phyloP scores from a whole-genome alignment of 2,797 vertebrate species.

The Adelosebastes latens region DNA sequence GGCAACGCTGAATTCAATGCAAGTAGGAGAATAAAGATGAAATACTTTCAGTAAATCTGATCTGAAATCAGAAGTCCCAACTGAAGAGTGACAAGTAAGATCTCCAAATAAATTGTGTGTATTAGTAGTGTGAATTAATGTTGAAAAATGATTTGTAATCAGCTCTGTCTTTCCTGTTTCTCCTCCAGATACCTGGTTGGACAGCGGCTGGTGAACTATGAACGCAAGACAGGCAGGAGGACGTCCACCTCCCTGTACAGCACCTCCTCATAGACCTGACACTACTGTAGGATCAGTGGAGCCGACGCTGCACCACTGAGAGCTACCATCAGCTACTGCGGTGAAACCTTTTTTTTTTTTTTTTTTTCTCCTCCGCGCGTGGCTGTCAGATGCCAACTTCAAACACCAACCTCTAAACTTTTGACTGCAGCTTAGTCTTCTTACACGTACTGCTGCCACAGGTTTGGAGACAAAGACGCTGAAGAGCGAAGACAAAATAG shows the following conservation, averaged over 20 bases:
- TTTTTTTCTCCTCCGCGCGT: background rate
- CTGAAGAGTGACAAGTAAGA: background rate
- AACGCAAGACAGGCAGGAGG: constrained; percentile 88
- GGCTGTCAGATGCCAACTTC: constrained; percentile 15
- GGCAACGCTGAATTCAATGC: background rate
- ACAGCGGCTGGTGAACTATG: constrained; percentile 97
- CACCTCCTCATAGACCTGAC: constrained; percentile 46
- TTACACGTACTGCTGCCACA: constrained; percentile 4
- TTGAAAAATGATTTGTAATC: background rate
- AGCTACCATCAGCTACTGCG: constrained; percentile 5
- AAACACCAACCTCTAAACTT: constrained; percentile 23
- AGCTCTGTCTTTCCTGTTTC: background rate
- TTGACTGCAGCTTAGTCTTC: background rate
- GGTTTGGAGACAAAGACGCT: constrained; percentile 14
- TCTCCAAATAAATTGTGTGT: background rate
- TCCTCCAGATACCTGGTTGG: constrained; percentile 93
- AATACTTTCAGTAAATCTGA: background rate
- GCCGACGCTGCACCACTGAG: background rate
- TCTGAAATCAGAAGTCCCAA: background rate
- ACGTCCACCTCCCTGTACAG: constrained; percentile 29
- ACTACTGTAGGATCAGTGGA: constrained; percentile 7
- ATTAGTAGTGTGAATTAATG: background rate
- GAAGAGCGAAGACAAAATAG: background rate
- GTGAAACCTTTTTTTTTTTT: constrained; percentile 23
- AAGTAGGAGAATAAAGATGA: background rate